Evolutionary conservation across 2,888 invertebrate genomes (phyloP).

Genomic region (Galerucella calmariensis): DNA sequence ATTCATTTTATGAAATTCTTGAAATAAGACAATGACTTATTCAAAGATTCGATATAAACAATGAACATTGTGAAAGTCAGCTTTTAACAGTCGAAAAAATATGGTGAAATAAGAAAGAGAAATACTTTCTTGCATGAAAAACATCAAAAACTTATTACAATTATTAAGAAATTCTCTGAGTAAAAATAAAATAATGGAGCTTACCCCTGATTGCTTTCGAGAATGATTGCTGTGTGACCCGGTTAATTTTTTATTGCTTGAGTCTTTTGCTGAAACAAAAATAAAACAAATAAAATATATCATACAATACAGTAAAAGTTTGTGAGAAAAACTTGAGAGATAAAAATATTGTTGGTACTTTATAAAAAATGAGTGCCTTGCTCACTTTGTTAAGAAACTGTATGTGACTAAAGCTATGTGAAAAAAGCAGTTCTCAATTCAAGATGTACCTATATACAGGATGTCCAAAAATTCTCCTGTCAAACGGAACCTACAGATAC

Average conservation of each 20-base stretch:
- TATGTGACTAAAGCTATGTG: no score
- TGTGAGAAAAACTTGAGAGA: no score
- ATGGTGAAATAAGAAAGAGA: not conserved
- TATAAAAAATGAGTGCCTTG: no score
- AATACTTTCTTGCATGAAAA: no score
- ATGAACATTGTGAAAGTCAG: not conserved
- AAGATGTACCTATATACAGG: no score
- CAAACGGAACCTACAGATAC: no score
- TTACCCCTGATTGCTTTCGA: constrained; percentile 65
- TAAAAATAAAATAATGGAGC: constrained; percentile 40
- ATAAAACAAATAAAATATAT: not conserved
- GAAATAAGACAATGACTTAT: not conserved
- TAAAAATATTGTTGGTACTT: no score
- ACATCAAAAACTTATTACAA: no score
- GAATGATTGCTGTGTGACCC: constrained; percentile 60
- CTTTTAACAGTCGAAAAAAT: not conserved
- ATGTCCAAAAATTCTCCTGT: no score
- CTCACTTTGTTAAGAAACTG: no score
- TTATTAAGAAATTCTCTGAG: not conserved
- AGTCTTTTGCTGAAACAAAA: constrained; percentile 57
- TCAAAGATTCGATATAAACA: not conserved
- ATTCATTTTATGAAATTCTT: no score
- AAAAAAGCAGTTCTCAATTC: no score
- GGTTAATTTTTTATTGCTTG: constrained; percentile 61
- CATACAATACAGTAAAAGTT: not conserved